Evolutionary conservation across 2,113 vertebrate species (phyloP), one percentile per base, ranked within the genome.

Genomic region (Brachyhypopomus occidentalis): DNA sequence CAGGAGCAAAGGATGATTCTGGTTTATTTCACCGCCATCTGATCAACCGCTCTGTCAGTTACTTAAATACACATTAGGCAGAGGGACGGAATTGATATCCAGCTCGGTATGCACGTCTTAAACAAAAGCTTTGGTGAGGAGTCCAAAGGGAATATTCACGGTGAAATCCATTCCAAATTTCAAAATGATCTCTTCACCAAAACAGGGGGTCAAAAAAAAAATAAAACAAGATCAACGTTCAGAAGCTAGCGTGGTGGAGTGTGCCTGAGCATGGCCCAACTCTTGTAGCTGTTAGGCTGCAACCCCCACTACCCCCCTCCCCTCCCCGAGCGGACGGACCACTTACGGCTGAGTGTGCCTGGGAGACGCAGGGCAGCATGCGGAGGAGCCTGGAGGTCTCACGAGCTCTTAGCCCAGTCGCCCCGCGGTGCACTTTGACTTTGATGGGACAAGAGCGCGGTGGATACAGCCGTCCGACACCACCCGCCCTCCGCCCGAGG

Each of bases 381-480:
- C 36, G n/a, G 25, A 79, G 64, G 76, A 75, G 73, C 76, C 86
- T 88, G 81, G 84, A 90, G 88, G 90, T 90, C 93, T 90, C 88
- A 91, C 89, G 90, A 89, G 85, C 87, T 91, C 90, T 81, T 81
- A 88, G 90, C 90, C 92, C 91, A 90, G 58, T 77, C 60, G 56
- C 90, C 88, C 91, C 75, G 86, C 88, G 91, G 89, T 88, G 87
- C 87, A 78, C 85, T 87, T 88, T 93, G 91, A 94, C 94, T 94
- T 94, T 94, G 91, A 93, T 93, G 92, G 92, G 92, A 95, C 94
- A 94, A 92, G 89, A 91, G 92, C 92, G 92, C 89, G 89, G 85
- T 90, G 91, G 89, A 93, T 93, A 82, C 77, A 58, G 92, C 90
- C 89, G 90, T 60, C 79, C 55, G 89, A 92, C 90, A 89, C 75